phyloP scores from a whole-genome alignment of 1,140 invertebrate genomes.

The Acromyrmex charruanus region DNA sequence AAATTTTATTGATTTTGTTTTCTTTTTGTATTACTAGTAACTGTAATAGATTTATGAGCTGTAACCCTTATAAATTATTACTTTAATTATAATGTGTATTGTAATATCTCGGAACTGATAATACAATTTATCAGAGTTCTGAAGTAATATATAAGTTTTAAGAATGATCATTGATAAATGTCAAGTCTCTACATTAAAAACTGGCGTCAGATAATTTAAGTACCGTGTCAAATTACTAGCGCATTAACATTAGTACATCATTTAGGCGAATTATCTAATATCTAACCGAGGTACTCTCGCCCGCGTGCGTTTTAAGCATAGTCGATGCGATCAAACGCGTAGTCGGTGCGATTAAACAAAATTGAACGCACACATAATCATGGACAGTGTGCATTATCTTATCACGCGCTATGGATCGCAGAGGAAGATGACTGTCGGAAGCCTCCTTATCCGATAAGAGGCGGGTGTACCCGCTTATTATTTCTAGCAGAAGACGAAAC shows the following conservation, averaged over 20 bases:
- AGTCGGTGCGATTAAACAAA: constrained; percentile 21
- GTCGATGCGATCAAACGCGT: background rate
- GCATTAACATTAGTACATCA: constrained; percentile 27
- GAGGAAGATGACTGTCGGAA: constrained; percentile 31
- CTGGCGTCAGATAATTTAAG: background rate
- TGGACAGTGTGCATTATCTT: constrained; percentile 38
- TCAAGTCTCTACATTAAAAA: background rate
- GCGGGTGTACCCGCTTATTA: constrained; percentile 62
- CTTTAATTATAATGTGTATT: background rate
- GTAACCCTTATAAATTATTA: background rate
- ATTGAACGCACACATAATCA: constrained; percentile 41
- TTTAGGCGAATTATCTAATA: constrained; percentile 40
- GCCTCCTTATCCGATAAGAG: constrained; percentile 43
- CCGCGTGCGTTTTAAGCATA: constrained; percentile 22
- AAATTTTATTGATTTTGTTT: background rate
- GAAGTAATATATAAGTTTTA: background rate
- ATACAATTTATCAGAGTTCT: background rate
- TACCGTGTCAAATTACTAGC: background rate
- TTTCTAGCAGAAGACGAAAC: constrained; percentile 71
- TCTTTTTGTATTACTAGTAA: background rate
- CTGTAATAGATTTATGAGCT: background rate
- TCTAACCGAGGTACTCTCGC: background rate
- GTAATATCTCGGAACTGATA: background rate
- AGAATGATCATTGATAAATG: background rate
- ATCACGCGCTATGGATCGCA: constrained; percentile 40